Evolutionary conservation across 2,113 vertebrate species (phyloP).

Genomic region (Phaetusa simplex): DNA sequence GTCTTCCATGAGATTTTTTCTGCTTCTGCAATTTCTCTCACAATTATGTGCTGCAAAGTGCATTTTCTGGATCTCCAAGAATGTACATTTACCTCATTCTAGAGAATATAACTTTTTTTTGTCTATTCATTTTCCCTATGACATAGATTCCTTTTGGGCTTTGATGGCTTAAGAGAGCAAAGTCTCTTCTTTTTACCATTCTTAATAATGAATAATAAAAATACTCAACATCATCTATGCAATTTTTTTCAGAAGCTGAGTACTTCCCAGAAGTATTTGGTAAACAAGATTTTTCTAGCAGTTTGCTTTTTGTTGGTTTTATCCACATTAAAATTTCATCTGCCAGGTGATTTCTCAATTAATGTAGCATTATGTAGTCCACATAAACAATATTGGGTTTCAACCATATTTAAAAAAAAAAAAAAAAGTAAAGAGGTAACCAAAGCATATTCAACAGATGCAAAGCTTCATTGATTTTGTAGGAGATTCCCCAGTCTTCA

Average conservation of each 20-base stretch:
- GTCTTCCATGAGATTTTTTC: neutral
- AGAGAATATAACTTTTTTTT: neutral
- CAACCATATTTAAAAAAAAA: neutral
- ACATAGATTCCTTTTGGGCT: neutral
- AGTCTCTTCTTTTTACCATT: neutral
- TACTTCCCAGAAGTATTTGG: neutral
- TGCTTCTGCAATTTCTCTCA: neutral
- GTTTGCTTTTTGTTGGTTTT: neutral
- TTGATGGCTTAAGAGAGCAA: neutral
- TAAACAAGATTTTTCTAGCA: neutral
- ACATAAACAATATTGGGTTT: neutral
- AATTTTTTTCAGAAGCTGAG: neutral
- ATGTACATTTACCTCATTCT: neutral
- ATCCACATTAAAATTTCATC: neutral
- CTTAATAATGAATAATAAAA: slow-evolving; percentile 1
- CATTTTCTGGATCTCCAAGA: neutral
- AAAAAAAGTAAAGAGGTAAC: neutral
- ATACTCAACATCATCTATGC: neutral
- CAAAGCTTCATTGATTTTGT: neutral
- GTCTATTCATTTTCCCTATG: neutral
- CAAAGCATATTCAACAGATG: neutral
- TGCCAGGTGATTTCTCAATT: neutral
- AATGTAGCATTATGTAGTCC: neutral
- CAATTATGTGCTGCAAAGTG: neutral
- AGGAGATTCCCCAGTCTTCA: neutral